Base-by-base conservation (phyloP, 1,140 invertebrate species). In the Aphelinus atriplicis region DNA sequence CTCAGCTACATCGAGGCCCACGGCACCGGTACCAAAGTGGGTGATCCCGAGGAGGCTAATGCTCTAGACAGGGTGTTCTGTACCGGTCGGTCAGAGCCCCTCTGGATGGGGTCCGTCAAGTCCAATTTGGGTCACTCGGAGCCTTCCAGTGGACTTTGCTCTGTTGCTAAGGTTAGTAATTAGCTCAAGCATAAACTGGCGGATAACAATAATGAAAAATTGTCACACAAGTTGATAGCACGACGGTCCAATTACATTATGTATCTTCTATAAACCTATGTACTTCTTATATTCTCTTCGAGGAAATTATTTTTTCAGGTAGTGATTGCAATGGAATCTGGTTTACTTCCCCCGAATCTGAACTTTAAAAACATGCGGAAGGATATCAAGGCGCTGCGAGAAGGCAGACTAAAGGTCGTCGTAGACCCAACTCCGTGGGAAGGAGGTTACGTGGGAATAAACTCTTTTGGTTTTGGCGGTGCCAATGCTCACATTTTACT, bases 71-170 rank as follows among this genome's bases (percentile, higher is more conserved):
- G 92, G 78, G 90, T 96, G 2, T 93, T 98, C 81, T 95, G 94
- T 75, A 91, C 89, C 3, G 91, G 91, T 3, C 88, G 93, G 42
- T 88, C 80, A 0, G 88, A 86, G 1, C 95, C 96, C 0, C 87
- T 99, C 0, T 85, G 91, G 50, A 94, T 98, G 78, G 97, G 97
- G 3, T 96, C 96, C 0, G 90, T 97, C 1, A 99, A 99, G 84
- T 96, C 96, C 0, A 98, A 98, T 85, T 90, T 98, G 81, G 97
- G 97, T 0, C 97, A 99, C 84, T 91, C 94, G 1, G 97, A 99
- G 86, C 93, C 96, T 5, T 94, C 94, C 2, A 97, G 96, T 53
- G 96, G 96, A 74, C 86, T 95, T 0, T 95, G 94, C 84, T 94
- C 95, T 1, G 80, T 98, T 56, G 91, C 93, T 3, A 98, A 98